Conservation (phyloP, 2,113 vertebrate species). For the Corydoras maculifer region DNA sequence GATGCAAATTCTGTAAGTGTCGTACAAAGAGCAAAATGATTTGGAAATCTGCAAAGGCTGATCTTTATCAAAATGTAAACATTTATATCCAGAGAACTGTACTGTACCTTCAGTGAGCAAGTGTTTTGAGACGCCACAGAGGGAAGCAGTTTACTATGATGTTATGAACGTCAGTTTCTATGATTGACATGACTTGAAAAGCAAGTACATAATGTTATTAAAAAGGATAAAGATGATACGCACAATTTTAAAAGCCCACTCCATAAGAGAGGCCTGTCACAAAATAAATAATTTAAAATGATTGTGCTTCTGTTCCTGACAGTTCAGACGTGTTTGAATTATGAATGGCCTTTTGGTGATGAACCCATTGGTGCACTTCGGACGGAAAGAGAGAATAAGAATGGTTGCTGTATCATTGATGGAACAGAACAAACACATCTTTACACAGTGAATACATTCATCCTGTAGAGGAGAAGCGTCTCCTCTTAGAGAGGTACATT, state of each 20-base stretch:
- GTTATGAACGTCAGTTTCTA: background rate
- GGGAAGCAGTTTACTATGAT: constrained; percentile 12
- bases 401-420: constrained; percentile 4
- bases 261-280: constrained; percentile 20
- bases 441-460: constrained; percentile 73
- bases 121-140: background rate
- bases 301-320: constrained; percentile 25
- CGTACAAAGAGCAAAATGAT: constrained; percentile 12
- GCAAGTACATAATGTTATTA: background rate
- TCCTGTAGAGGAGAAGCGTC: constrained; percentile 50
- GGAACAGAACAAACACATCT: constrained; percentile 4
- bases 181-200: background rate
- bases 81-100: background rate
- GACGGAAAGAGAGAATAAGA: constrained; percentile 16
- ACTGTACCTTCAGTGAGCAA: background rate
- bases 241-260: constrained; percentile 13
- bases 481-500: constrained; percentile 61
- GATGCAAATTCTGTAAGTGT: background rate
- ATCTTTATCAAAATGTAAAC: constrained; percentile 24
- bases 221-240: background rate
- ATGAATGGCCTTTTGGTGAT: background rate
- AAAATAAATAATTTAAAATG: constrained; percentile 65
- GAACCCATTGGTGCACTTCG: background rate
- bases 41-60: constrained; percentile 15
- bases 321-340: background rate